A percentile compares a stretch with the other conserved stretches of the same genome.
Conservation (phyloP, 2,888 invertebrate species). For the Plebejus anna region DNA sequence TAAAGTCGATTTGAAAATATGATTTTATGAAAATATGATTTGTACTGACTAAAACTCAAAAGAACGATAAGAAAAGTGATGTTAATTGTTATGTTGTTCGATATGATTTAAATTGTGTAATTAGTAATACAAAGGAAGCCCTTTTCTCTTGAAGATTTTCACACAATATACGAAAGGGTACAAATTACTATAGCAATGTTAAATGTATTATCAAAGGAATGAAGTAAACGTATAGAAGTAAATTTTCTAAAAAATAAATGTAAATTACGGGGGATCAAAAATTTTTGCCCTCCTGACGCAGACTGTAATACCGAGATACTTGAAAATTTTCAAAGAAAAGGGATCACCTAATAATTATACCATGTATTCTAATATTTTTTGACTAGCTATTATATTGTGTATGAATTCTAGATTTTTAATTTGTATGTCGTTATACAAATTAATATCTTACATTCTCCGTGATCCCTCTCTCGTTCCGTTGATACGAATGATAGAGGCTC, state of each 20-base stretch:
- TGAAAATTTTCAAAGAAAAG: not conserved
- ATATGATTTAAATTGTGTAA: not conserved
- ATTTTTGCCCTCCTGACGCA: not conserved
- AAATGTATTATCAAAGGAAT: not conserved
- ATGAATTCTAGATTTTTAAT: slow-evolving; percentile 11
- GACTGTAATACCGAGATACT: too few species aligned
- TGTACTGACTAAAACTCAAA: not conserved
- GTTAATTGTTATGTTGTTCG: not conserved
- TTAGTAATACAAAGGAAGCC: not conserved
- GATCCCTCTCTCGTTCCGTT: slow-evolving; percentile 22
- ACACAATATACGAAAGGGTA: too few species aligned
- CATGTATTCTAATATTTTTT: not conserved
- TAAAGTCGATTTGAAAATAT: too few species aligned
- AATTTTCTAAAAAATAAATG: not conserved
- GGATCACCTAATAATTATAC: not conserved
- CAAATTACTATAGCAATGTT: not conserved
- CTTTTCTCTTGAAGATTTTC: not conserved
- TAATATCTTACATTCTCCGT: slow-evolving; percentile 33
- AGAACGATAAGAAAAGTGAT: not conserved
- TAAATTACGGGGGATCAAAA: not conserved
- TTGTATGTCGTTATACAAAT: slow-evolving; percentile 30
- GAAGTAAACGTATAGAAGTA: not conserved
- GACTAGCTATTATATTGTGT: not conserved
- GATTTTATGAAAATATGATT: too few species aligned
- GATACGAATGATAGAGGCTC: slow-evolving; percentile 27